Evolutionary conservation across 1,140 invertebrate genomes (phyloP), one percentile per base, ranked within the genome.

Genomic region (Phenacoccus solenopsis): DNA sequence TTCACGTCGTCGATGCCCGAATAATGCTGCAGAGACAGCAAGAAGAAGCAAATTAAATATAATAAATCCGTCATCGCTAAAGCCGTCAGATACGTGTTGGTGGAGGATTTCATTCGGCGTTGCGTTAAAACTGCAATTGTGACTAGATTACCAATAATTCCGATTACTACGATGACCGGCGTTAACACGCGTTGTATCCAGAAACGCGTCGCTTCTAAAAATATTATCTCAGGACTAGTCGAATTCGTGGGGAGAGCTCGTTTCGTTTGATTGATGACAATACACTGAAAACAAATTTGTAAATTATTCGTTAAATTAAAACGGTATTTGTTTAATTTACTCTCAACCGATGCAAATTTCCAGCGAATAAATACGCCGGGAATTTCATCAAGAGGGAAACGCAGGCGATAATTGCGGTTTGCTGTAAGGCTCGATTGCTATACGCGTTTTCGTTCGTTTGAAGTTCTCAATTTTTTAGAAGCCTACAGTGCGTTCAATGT

Each of bases 41-140:
- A 78, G 73, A 90, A 83, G 72, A 84, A 83, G 73, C 86, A 84
- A 24, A 87, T 78, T 59, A 90, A 80, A 76, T 88, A 88, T 22
- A 88, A 78, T 59, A 89, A 80, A 75, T 90, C 89, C 22, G 87
- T 86, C 38, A 87, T 82, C 27, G 89, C 87, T 71, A 90, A 76
- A 0, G 88, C 88, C 69, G 86, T 87, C 73, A 90, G 79, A 78
- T 90, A 90, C 73, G 84, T 81, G 78, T 90, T 89, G 38, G 88
- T 90, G 27, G 88, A 88, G 71, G 84, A 85, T 70, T 86, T 79
- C 89, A 90, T 90, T 28, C 85, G 82, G 73, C 87, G 82, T 68
- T 87, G 80, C 72, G 87, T 90, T 71, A 90, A 81, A 69, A 90
- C 87, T 74, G 88, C 83, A 70, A 90, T 85, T 30, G 88, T 88